Evolutionary conservation across 2,797 vertebrate genomes (phyloP), one percentile per base, ranked within the genome.

Genomic region (Malurus splendens): DNA sequence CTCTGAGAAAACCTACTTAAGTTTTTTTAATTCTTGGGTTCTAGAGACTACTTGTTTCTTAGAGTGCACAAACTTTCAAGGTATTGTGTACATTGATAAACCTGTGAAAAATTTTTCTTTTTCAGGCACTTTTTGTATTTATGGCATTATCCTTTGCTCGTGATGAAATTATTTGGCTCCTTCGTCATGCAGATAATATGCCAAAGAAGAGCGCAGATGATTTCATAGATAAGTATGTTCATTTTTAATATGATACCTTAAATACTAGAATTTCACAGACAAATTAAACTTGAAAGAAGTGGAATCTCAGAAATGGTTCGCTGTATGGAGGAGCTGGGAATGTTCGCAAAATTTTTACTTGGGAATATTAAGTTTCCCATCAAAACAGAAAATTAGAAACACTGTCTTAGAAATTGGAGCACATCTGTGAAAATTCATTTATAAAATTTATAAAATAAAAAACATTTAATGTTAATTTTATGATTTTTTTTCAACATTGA

Each of bases 201-300:
- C 99, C 99, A 95, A 99, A 99, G 98, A 99, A 99, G 97, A 99
- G 98, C 38, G 99, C 99, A 80, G 99, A 99, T 82, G 99, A 99
- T 90, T 99, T 99, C 95, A 99, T 99, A 93, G 99, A 99, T 97
- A 99, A 99, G 99, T 99, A 98, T 71, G 98, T 97, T 75, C 64
- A 18, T 54, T 86, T 86, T 82, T 68, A 28, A 9, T 75, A 39
- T 27, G 18, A 8, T 14, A 18, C 18, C 12, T 57, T 70, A 59
- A 71, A 30, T 79, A 28, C 23, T 70, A 50, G 19, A 33, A 68
- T 61, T 82, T 36, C 8, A 51, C 38, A 56, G 41, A 10, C 13
- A 6, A 51, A 86, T 48, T 32, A 8, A 18, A 18, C 59, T 66
- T 54, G 41, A 47, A 52, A 14, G 25, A 41, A 72, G 2, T 70